Base-by-base conservation (phyloP, 2,113 vertebrate species). In the Thamnophis sirtalis region DNA sequence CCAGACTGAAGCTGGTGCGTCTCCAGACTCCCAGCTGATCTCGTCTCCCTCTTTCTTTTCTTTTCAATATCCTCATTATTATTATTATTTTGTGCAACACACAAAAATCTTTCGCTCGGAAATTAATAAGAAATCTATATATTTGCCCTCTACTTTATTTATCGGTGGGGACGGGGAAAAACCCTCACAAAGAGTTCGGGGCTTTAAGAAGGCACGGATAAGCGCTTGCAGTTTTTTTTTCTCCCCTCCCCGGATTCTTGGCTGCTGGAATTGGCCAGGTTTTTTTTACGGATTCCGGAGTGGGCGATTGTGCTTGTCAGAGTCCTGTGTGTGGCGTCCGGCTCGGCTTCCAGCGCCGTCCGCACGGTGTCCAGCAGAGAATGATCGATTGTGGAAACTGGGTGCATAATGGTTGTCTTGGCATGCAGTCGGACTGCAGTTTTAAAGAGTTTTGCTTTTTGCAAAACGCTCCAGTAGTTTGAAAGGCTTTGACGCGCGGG, bases 51-150 rank as follows among this genome's bases (percentile, higher is more conserved):
- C 96, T 95, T 95, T 94, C 92, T 95, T 97, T 95, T 95, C 96
- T 96, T 95, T 95, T 95, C 92, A 94, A 88, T 95, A 95, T 60
- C 11, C 96, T 96, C 94, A 89, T 53, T 10, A 26, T 60, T 28
- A 60, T 22, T 1, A 33, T 11, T 54, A 60, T 43, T 55, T 93
- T 95, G 93, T 94, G 93, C 95, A 92, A 93, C 93, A 93, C 94
- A 94, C 95, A 95, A 90, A 96, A 94, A 95, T 95, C 92, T 96
- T 95, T 96, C 95, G 97, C 96, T 94, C 96, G 96, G 95, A 95
- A 97, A 97, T 97, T 97, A 97, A 95, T 94, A 94, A 94, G 94
- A 94, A 94, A 94, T 26, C 9, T 63, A 28, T 63, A 28, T 28
- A n/a, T n/a, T 94, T 93, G 93, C 89, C 88, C 93, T 88, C 90